Conservation (phyloP, 2,113 vertebrate genomes). For the Pangasianodon hypophthalmus region DNA sequence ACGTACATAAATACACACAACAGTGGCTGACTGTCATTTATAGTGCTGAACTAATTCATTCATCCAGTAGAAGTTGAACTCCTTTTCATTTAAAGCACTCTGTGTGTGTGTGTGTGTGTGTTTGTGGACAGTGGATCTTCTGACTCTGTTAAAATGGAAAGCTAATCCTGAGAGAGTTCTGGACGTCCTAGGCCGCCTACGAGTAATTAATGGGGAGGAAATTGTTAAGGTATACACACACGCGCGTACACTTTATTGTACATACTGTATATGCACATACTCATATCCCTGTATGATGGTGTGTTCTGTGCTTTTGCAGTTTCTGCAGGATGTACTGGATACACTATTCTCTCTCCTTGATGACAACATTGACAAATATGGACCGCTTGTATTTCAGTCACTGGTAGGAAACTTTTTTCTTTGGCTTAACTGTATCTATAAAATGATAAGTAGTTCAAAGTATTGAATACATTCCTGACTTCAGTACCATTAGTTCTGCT, state of each 20-base stretch:
- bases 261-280: background rate
- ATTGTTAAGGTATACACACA: conserved; percentile 88
- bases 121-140: conserved; percentile 82
- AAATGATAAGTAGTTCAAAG: background rate
- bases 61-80: background rate
- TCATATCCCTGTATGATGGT: background rate
- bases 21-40: background rate
- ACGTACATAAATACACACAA: conserved; percentile 10
- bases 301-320: conserved; percentile 73
- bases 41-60: background rate
- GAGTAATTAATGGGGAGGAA: conserved; percentile 94
- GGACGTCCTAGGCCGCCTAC: conserved; percentile 89
- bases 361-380: conserved; percentile 97
- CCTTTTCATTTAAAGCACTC: background rate
- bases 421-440: background rate
- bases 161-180: conserved; percentile 92
- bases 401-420: conserved; percentile 76
- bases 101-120: conserved; percentile 6
- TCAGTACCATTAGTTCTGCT: background rate
- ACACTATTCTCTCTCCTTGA: conserved; percentile 95
- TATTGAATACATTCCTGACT: background rate
- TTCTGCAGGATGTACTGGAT: conserved; percentile 95
- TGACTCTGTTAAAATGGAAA: conserved; percentile 97
- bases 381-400: conserved; percentile 94
- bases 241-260: background rate